Conservation (phyloP, 1,140 invertebrate genomes). For the Sitophilus oryzae region DNA sequence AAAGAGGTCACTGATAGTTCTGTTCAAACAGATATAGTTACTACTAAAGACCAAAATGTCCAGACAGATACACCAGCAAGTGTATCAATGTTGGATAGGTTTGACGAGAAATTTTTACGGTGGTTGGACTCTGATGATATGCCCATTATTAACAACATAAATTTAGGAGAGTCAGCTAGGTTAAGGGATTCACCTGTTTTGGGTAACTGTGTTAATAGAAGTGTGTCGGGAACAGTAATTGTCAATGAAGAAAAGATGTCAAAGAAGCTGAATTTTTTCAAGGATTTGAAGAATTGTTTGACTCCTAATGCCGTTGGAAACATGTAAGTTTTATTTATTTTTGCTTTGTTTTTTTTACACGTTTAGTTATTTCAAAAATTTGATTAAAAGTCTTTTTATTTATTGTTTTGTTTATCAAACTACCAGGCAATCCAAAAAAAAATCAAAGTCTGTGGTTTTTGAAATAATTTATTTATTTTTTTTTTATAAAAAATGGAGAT, state of each 20-base stretch:
- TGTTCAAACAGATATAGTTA: slow-evolving; percentile 5
- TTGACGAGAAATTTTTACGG: too few species aligned
- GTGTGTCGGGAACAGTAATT: not conserved
- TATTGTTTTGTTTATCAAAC: too few species aligned
- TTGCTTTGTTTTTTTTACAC: slow-evolving; percentile 4
- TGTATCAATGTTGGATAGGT: not conserved
- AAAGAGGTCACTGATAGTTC: not conserved
- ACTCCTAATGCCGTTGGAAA: slow-evolving; percentile 17
- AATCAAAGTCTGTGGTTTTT: too few species aligned
- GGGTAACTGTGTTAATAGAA: not conserved
- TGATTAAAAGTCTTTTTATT: too few species aligned
- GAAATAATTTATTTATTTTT: too few species aligned
- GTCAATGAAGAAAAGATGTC: not conserved
- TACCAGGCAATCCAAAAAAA: too few species aligned
- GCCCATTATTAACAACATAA: slow-evolving; percentile 8
- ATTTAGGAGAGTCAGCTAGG: not conserved
- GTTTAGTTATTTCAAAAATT: slow-evolving; percentile 5
- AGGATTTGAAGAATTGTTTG: slow-evolving; percentile 16
- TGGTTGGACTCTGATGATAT: not conserved
- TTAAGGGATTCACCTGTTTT: not conserved
- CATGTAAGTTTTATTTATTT: slow-evolving; percentile 23
- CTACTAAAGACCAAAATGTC: not conserved
- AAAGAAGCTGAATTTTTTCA: slow-evolving; percentile 16
- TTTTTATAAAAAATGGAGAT: too few species aligned
- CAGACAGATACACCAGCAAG: slow-evolving; percentile 1